A percentile compares a stretch with the other conserved stretches of the same genome.
Evolutionary conservation across 2,113 vertebrate genomes (phyloP).

Genomic region (Zosterops pallidus): DNA sequence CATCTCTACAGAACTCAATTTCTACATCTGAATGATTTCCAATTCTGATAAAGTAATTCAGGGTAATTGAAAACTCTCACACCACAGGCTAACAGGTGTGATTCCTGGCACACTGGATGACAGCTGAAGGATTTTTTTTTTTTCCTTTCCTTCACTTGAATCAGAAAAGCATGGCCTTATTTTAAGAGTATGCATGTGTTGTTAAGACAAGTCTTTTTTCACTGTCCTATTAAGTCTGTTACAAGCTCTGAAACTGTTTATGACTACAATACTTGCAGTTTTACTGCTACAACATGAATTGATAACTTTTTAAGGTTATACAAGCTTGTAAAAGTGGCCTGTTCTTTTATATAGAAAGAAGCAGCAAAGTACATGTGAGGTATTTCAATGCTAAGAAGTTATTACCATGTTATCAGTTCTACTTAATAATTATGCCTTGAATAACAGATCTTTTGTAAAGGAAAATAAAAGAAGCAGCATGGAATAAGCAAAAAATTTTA

Average conservation of each 20-base stretch:
- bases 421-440: neutral
- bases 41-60: slow-evolving; percentile 74
- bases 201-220: neutral
- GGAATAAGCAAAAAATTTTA: neutral
- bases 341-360: neutral
- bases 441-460: neutral
- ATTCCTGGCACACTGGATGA: slow-evolving; percentile 68
- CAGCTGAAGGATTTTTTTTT: neutral
- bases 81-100: slow-evolving; percentile 81
- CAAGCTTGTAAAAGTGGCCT: neutral
- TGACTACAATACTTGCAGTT: neutral
- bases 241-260: neutral
- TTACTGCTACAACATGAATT: neutral
- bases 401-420: neutral
- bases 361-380: neutral
- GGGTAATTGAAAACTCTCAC: slow-evolving; percentile 78
- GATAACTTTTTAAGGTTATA: neutral
- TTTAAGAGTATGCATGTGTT: neutral
- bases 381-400: neutral
- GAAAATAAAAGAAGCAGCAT: neutral
- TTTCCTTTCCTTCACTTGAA: neutral
- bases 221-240: neutral
- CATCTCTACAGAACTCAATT: neutral
- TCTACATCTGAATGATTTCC: slow-evolving; percentile 71
- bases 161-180: neutral